Percentiles rank a stretch among this genome's conserved stretches.
These are phyloP conservation scores for Scophthalmus maximus DNA, from an alignment of 2,113 vertebrate species.

Conservation along the genomic window DNA sequence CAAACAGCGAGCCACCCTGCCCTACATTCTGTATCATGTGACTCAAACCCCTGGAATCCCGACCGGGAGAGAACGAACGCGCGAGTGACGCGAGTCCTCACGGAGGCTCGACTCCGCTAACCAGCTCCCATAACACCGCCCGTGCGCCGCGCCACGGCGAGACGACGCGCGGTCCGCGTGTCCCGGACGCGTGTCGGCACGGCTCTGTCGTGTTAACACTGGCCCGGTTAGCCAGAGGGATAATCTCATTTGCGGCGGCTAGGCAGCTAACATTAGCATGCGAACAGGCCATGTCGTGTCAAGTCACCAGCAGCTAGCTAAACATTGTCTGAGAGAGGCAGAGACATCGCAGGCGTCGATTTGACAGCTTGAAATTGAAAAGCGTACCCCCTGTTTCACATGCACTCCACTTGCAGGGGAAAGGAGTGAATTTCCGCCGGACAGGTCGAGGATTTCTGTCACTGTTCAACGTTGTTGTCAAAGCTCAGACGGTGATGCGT, in stretches of 20 bases:
- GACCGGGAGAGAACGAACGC: not conserved
- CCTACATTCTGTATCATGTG: constrained; percentile 2
- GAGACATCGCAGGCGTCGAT: not conserved
- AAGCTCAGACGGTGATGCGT: constrained; percentile 57
- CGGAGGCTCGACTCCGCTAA: constrained; percentile 8
- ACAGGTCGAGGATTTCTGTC: constrained; percentile 37
- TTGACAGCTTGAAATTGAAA: constrained; percentile 14
- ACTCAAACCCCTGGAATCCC: constrained; percentile 8
- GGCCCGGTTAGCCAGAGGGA: not conserved
- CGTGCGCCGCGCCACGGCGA: not conserved
- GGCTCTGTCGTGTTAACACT: not conserved
- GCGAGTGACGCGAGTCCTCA: constrained; percentile 2
- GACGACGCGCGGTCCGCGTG: not conserved
- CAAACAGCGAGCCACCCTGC: not conserved
- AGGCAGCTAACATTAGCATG: constrained; percentile 67
- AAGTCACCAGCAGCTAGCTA: constrained; percentile 67
- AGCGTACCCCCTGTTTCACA: constrained; percentile 57
- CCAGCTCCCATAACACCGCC: not conserved
- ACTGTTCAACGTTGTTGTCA: constrained; percentile 68
- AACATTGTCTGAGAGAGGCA: constrained; percentile 38
- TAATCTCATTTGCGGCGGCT: constrained; percentile 51
- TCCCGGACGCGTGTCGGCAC: not conserved
- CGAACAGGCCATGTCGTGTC: constrained; percentile 75
- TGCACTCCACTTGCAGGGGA: constrained; percentile 28
- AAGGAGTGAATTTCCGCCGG: not conserved